Conservation (phyloP, 2,113 vertebrate genomes). For the Cromileptes altivelis region DNA sequence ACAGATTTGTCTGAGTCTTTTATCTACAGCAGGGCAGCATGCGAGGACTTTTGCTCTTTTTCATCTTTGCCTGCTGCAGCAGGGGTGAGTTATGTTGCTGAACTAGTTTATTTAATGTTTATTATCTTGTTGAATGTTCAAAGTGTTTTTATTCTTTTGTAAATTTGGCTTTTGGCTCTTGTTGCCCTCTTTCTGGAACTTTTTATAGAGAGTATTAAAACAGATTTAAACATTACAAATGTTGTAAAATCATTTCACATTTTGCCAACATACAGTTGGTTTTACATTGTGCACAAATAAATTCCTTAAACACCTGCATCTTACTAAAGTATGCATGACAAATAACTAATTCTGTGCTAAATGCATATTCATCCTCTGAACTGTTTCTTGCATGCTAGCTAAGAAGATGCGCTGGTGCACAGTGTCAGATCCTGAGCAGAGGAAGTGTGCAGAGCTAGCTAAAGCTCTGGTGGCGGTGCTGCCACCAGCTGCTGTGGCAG, state of each 20-base stretch:
- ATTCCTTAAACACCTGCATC: neutral
- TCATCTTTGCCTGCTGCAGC: conserved; percentile 49
- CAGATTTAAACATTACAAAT: neutral
- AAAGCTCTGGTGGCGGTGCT: conserved; percentile 84
- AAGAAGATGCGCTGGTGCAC: conserved; percentile 94
- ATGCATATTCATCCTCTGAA: neutral
- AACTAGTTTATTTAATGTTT: neutral
- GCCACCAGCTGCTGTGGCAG: conserved; percentile 70
- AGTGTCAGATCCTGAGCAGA: conserved; percentile 90
- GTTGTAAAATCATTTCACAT: neutral
- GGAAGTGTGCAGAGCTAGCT: conserved; percentile 91
- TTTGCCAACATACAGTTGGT: neutral
- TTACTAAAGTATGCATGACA: neutral
- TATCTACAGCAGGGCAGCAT: conserved; percentile 49
- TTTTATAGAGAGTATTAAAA: conserved; percentile 41
- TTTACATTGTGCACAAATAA: neutral
- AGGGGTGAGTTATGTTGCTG: conserved; percentile 66
- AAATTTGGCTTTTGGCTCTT: neutral
- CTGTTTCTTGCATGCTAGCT: conserved; percentile 71
- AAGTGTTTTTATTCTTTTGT: neutral
- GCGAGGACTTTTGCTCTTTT: conserved; percentile 66
- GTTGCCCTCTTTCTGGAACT: neutral
- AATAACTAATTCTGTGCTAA: neutral
- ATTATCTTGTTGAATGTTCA: neutral
- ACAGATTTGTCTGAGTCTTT: neutral